These are phyloP conservation scores for Tiaroga cobitis DNA, from an alignment of 2,797 vertebrate genomes.

Conservation along the genomic window DNA sequence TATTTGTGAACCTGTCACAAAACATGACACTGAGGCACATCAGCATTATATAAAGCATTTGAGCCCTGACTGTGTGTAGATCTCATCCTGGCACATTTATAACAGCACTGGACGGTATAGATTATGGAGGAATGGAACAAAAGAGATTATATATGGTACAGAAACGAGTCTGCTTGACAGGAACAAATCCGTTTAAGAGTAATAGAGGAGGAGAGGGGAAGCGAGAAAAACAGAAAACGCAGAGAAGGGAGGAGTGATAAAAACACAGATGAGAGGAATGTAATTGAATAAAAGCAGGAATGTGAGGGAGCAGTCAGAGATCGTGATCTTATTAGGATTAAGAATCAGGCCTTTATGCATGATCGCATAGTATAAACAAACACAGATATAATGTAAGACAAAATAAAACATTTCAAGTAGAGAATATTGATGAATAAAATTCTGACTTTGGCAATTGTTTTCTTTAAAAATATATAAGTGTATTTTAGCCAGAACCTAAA, in stretches of 20 bases:
- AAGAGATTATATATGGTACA: constrained; percentile 44
- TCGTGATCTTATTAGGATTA: constrained; percentile 35
- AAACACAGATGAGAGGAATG: constrained; percentile 38
- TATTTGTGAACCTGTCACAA: neutral
- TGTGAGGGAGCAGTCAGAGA: constrained; percentile 24
- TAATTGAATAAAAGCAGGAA: constrained; percentile 42
- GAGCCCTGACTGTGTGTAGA: constrained; percentile 18
- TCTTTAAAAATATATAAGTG: neutral
- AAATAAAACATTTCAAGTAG: constrained; percentile 10
- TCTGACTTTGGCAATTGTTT: neutral
- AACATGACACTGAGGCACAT: neutral
- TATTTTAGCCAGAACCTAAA: neutral
- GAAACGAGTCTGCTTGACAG: constrained; percentile 42
- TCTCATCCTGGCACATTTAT: neutral
- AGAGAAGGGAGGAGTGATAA: constrained; percentile 8
- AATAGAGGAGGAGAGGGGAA: constrained; percentile 39
- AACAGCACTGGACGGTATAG: neutral
- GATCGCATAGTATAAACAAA: constrained; percentile 18
- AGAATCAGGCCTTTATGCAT: constrained; percentile 23
- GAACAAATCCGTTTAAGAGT: constrained; percentile 50
- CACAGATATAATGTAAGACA: neutral
- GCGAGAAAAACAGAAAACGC: constrained; percentile 37
- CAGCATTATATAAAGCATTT: neutral
- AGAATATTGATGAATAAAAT: neutral
- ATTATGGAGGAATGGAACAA: constrained; percentile 29